Conservation (phyloP, 1,140 invertebrate species). For the Trypoxylus dichotomus region DNA sequence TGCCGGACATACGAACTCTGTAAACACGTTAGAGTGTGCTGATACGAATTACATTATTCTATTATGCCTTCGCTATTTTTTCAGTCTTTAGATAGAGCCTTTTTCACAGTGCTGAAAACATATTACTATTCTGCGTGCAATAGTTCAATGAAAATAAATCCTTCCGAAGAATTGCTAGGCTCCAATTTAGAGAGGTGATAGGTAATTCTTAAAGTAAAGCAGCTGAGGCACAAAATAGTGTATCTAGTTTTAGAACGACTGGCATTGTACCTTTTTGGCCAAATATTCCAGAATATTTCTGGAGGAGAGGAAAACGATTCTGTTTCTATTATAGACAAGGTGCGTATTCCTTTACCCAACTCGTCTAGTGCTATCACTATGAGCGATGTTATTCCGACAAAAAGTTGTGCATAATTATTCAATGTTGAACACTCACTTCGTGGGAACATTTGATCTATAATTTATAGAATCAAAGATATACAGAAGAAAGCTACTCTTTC, state of each 20-base stretch:
- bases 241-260: constrained; percentile 32
- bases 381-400: background rate
- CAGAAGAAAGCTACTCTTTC: too few relatives aligned
- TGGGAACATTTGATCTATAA: too few relatives aligned
- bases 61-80: constrained; percentile 39
- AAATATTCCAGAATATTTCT: background rate
- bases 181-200: background rate
- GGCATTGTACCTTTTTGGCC: constrained; percentile 42
- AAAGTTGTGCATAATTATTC: background rate
- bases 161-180: background rate
- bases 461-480: too few relatives aligned
- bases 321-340: too few relatives aligned
- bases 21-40: background rate
- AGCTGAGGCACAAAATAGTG: constrained; percentile 34
- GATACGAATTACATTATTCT: constrained; percentile 32
- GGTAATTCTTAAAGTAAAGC: constrained; percentile 38
- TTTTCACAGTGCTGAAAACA: too few relatives aligned
- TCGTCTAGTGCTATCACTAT: background rate
- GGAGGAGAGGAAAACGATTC: too few relatives aligned
- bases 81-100: constrained; percentile 34
- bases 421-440: background rate
- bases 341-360: background rate
- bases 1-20: background rate
- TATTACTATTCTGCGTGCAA: too few relatives aligned
- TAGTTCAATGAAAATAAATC: background rate